phyloP scores from a whole-genome alignment of 2,888 invertebrate species.

The Morpho helenor region DNA sequence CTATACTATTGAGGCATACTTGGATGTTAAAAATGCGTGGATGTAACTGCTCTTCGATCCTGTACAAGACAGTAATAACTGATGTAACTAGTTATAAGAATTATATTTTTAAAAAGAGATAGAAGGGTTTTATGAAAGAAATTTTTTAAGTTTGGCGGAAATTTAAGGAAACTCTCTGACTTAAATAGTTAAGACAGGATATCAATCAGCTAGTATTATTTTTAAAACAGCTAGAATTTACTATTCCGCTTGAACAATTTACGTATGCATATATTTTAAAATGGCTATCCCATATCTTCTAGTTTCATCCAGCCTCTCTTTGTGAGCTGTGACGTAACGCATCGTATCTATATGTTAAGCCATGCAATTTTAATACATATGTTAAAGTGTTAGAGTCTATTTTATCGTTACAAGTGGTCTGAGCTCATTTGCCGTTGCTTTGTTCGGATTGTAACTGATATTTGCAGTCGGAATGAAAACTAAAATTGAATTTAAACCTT shows the following conservation, averaged over 20 bases:
- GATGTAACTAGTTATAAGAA: no score
- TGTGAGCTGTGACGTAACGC: slow-evolving; percentile 9
- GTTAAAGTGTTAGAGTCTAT: background rate
- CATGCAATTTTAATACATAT: background rate
- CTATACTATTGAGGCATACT: no score
- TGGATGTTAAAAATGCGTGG: no score
- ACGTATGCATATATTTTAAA: background rate
- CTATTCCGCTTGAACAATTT: slow-evolving; percentile 4
- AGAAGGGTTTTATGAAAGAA: no score
- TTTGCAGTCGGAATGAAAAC: slow-evolving; percentile 12
- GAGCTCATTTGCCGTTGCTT: slow-evolving; percentile 9
- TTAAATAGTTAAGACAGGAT: no score
- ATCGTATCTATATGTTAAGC: background rate
- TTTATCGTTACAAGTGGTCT: background rate
- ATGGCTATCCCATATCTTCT: slow-evolving; percentile 8
- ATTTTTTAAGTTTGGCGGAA: no score
- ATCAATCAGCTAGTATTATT: no score
- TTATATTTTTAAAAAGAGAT: no score
- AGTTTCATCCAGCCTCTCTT: slow-evolving; percentile 9
- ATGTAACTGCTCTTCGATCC: no score
- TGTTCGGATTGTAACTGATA: slow-evolving; percentile 10
- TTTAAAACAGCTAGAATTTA: background rate
- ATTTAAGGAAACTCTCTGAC: no score
- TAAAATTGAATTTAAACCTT: slow-evolving; percentile 8
- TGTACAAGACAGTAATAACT: no score